Evolutionary conservation across 2,888 invertebrate genomes (phyloP).

Genomic region (Dasypolia templi): DNA sequence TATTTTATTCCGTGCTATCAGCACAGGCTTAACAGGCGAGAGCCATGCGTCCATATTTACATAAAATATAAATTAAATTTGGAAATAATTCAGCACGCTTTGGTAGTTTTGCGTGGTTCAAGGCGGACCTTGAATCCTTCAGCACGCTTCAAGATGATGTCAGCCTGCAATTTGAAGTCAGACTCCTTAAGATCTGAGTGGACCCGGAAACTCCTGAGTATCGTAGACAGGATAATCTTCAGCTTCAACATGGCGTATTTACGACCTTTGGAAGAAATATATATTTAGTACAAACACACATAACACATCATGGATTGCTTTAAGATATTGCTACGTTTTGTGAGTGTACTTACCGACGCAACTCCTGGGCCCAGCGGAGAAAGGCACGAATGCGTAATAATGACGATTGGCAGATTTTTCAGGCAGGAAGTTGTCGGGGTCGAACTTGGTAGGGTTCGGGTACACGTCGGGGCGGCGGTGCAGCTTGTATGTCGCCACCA

Average conservation of each 20-base stretch:
- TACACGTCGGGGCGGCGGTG: conserved; percentile 94
- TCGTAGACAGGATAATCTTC: conserved; percentile 94
- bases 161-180: conserved; percentile 93
- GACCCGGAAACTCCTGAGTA: conserved; percentile 93
- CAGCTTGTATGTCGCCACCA: conserved; percentile 92
- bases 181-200: conserved; percentile 92
- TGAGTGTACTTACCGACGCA: conserved; percentile 92
- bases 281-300: conserved; percentile 13
- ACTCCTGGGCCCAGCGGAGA: conserved; percentile 95
- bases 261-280: conserved; percentile 90
- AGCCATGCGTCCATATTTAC: conserved; percentile 59
- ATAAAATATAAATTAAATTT: conserved; percentile 48
- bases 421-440: conserved; percentile 96
- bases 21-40: conserved; percentile 70
- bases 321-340: not conserved
- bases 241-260: conserved; percentile 95
- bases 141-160: conserved; percentile 94
- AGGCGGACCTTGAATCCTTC: conserved; percentile 94
- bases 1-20: conserved; percentile 81
- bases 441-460: conserved; percentile 94
- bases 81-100: conserved; percentile 74
- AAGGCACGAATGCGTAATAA: conserved; percentile 95
- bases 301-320: not conserved
- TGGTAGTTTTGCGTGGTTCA: conserved; percentile 91
- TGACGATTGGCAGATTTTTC: conserved; percentile 94